A percentile compares a stretch with the other conserved stretches of the same genome.
Conservation (phyloP, 64 coral and sea anemone species). For the Montipora cactus region DNA sequence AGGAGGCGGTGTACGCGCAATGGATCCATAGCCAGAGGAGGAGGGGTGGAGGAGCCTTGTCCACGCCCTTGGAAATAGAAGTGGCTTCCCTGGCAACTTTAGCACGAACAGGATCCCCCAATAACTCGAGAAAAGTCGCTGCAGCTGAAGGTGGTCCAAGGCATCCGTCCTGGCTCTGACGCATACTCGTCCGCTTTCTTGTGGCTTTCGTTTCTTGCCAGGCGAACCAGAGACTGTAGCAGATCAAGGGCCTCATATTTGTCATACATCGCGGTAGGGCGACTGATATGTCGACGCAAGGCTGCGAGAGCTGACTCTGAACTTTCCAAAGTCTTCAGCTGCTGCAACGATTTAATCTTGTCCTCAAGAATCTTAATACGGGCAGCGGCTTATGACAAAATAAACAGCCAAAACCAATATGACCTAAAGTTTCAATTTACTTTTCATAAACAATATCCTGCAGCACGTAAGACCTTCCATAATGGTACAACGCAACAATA, state of each 20-base stretch:
- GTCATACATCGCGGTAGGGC: neutral
- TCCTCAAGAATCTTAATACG: neutral
- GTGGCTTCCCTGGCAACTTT: neutral
- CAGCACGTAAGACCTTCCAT: neutral
- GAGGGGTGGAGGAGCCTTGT: neutral
- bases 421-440: neutral
- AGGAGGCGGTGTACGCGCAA: neutral
- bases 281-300: neutral
- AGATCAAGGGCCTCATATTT: neutral
- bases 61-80: neutral
- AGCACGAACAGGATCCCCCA: neutral
- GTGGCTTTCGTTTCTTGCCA: neutral
- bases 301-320: neutral
- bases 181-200: neutral
- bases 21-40: neutral
- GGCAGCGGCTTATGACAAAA: neutral
- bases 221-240: neutral
- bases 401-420: neutral
- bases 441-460: neutral
- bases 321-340: constrained; percentile 4
- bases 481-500: neutral
- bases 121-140: neutral
- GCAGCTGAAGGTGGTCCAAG: neutral
- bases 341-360: neutral
- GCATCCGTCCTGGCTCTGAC: neutral